Conservation (phyloP, 2,797 vertebrate genomes). For the Sebastiscus tertius region DNA sequence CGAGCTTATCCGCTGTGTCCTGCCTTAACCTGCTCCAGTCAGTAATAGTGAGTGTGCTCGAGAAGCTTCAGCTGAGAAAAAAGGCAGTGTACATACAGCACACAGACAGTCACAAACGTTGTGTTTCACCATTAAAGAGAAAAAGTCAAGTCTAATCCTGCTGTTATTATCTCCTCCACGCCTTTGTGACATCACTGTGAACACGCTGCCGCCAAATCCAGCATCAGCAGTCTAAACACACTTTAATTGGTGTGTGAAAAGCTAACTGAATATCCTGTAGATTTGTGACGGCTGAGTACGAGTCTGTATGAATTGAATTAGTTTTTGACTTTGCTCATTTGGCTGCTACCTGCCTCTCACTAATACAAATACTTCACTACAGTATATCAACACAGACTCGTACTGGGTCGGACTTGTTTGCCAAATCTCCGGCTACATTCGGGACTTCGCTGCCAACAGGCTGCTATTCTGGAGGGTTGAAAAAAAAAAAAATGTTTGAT, state of each 20-base stretch:
- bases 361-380: constrained; percentile 48
- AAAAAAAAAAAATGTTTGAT: constrained; percentile 27
- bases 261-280: constrained; percentile 49
- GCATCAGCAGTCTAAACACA: constrained; percentile 50
- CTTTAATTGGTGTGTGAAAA: constrained; percentile 49
- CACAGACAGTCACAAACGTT: constrained; percentile 40
- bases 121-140: constrained; percentile 29
- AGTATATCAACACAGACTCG: constrained; percentile 40
- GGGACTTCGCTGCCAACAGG: constrained; percentile 28
- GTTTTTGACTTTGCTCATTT: constrained; percentile 60
- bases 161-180: constrained; percentile 48
- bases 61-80: constrained; percentile 28
- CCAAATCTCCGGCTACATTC: constrained; percentile 42
- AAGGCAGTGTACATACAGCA: constrained; percentile 14
- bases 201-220: constrained; percentile 45
- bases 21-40: constrained; percentile 61
- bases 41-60: constrained; percentile 9
- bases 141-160: constrained; percentile 37
- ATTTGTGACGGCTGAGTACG: constrained; percentile 40
- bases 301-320: constrained; percentile 39
- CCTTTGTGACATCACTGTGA: constrained; percentile 61
- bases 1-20: constrained; percentile 58
- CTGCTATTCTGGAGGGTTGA: constrained; percentile 11
- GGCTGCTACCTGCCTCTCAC: constrained; percentile 60
- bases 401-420: constrained; percentile 37